Evolutionary conservation across 2,113 vertebrate species (phyloP).

Genomic region (Syngnathus typhle): DNA sequence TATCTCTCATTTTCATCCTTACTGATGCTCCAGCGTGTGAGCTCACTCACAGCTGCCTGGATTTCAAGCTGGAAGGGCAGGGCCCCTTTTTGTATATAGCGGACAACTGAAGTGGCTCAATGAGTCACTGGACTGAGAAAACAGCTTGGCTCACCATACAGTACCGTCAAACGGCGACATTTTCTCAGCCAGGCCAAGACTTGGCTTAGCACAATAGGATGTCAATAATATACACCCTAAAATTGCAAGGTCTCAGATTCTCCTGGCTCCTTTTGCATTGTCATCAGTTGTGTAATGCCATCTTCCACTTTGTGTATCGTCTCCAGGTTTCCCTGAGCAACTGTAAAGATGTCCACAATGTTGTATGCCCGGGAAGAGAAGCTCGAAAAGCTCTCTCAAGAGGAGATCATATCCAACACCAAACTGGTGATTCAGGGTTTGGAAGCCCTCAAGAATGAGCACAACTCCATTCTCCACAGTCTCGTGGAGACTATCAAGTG

Average conservation of each 20-base stretch:
- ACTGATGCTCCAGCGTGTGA: slow-evolving; percentile 13
- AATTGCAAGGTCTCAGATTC: slow-evolving; percentile 4
- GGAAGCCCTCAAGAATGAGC: slow-evolving; percentile 94
- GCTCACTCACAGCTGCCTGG: not conserved
- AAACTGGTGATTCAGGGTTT: slow-evolving; percentile 95
- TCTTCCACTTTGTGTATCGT: not conserved
- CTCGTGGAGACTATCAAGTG: slow-evolving; percentile 96
- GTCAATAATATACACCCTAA: slow-evolving; percentile 11
- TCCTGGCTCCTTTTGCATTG: not conserved
- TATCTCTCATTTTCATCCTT: slow-evolving; percentile 11
- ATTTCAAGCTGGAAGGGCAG: slow-evolving; percentile 10
- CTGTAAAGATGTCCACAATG: slow-evolving; percentile 82
- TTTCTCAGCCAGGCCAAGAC: slow-evolving; percentile 20
- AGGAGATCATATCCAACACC: slow-evolving; percentile 97
- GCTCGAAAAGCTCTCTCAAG: slow-evolving; percentile 91
- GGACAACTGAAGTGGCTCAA: slow-evolving; percentile 18
- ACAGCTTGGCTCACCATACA: slow-evolving; percentile 18
- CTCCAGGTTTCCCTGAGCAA: slow-evolving; percentile 59
- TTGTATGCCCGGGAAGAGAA: slow-evolving; percentile 89
- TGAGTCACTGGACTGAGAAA: slow-evolving; percentile 50
- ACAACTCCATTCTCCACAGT: slow-evolving; percentile 96
- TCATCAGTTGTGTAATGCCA: not conserved
- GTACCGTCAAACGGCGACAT: slow-evolving; percentile 15
- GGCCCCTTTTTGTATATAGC: slow-evolving; percentile 10
- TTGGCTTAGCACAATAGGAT: slow-evolving; percentile 35